These are phyloP conservation scores for Limulus polyphemus DNA, from an alignment of 2,888 invertebrate genomes.

Conservation along the genomic window DNA sequence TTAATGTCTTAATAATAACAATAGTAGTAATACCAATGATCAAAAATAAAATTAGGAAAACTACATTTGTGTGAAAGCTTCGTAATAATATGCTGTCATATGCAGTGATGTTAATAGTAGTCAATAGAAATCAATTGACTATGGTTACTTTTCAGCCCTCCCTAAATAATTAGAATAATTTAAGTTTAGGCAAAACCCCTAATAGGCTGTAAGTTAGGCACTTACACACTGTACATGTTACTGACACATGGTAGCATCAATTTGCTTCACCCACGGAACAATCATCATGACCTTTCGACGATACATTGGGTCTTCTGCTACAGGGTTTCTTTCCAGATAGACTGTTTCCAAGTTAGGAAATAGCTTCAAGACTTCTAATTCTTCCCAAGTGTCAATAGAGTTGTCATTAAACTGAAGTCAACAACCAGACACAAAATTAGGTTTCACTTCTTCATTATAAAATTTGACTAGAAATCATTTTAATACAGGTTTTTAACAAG, in stretches of 20 bases:
- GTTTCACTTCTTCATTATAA: neutral
- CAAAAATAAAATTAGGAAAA: too few species aligned
- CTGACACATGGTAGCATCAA: slow-evolving; percentile 75
- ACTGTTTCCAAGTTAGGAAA: slow-evolving; percentile 51
- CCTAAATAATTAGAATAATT: too few species aligned
- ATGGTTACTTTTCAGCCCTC: too few species aligned
- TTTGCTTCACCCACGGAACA: slow-evolving; percentile 73
- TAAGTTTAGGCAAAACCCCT: too few species aligned
- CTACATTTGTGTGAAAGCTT: too few species aligned
- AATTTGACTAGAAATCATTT: neutral
- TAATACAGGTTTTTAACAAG: neutral
- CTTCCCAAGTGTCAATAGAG: slow-evolving; percentile 54
- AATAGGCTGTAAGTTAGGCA: too few species aligned
- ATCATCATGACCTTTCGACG: slow-evolving; percentile 77
- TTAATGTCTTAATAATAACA: too few species aligned
- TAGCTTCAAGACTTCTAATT: slow-evolving; percentile 55
- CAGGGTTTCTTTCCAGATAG: slow-evolving; percentile 86
- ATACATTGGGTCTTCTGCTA: slow-evolving; percentile 70
- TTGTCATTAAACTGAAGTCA: slow-evolving; percentile 25
- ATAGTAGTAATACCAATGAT: too few species aligned
- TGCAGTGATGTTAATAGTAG: too few species aligned
- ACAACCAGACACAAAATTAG: neutral
- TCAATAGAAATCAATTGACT: too few species aligned
- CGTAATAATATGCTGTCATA: too few species aligned
- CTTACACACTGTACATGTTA: too few species aligned